phyloP scores from a whole-genome alignment of 2,888 invertebrate genomes.

The Lithophane ornitopus region DNA sequence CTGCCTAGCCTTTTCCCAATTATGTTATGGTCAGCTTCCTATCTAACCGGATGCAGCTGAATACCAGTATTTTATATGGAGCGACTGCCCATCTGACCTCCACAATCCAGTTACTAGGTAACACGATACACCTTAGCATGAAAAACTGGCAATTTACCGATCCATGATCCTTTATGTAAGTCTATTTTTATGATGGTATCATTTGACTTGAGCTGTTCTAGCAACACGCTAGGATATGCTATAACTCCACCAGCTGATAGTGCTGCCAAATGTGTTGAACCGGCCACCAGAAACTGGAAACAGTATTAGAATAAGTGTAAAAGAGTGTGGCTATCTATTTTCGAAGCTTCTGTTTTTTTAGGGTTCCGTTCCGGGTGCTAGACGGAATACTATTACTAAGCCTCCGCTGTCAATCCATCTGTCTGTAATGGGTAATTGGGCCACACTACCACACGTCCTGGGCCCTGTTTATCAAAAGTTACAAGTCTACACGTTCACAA shows the following conservation, averaged over 20 bases:
- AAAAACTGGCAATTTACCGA: conserved; percentile 23
- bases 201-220: conserved; percentile 39
- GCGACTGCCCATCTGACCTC: too few relatives aligned
- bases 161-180: conserved; percentile 52
- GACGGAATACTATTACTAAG: too few relatives aligned
- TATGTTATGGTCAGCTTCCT: neutral
- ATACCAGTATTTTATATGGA: neutral
- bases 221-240: conserved; percentile 43
- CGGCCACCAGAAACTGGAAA: conserved; percentile 49
- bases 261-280: conserved; percentile 47
- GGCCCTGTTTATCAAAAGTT: too few relatives aligned
- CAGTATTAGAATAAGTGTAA: neutral
- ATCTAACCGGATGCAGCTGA: neutral
- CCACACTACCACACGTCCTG: too few relatives aligned
- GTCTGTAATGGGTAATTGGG: too few relatives aligned
- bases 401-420: too few relatives aligned
- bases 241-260: conserved; percentile 40
- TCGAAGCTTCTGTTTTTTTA: too few relatives aligned
- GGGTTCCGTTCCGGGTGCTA: too few relatives aligned
- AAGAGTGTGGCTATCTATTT: too few relatives aligned
- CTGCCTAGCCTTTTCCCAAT: neutral
- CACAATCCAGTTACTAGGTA: neutral
- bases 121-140: neutral
- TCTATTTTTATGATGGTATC: conserved; percentile 44
- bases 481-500: too few relatives aligned